Conservation (phyloP, 2,113 vertebrate species). For the Bos taurus region DNA sequence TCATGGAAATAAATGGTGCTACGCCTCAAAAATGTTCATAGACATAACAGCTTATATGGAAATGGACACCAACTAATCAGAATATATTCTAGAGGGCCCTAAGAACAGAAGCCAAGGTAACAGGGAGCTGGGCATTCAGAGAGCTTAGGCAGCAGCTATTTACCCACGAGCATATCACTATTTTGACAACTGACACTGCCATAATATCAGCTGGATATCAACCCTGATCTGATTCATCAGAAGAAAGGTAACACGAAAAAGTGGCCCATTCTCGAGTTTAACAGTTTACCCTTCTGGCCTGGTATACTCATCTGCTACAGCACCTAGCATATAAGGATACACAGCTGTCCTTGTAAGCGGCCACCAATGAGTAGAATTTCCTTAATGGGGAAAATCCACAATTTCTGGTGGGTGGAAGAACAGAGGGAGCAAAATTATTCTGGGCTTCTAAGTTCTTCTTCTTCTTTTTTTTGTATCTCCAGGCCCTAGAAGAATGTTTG, state of each 20-base stretch:
- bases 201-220: background rate
- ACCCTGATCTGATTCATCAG: background rate
- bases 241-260: background rate
- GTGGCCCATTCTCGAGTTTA: background rate
- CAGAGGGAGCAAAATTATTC: background rate
- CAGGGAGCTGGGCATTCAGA: background rate
- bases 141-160: background rate
- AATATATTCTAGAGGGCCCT: background rate
- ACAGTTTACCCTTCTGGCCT: background rate
- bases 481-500: background rate
- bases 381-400: background rate
- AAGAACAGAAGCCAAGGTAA: background rate
- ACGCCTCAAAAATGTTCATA: background rate
- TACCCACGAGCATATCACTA: background rate
- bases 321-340: background rate
- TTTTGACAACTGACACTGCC: background rate
- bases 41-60: background rate
- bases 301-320: background rate
- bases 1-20: background rate
- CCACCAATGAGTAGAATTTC: background rate
- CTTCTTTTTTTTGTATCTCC: background rate
- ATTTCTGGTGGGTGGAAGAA: background rate
- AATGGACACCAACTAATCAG: background rate
- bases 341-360: background rate
- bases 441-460: background rate